A percentile compares a stretch with the other conserved stretches of the same genome.
phyloP scores from a whole-genome alignment of 2,888 invertebrate genomes.

The Tethea ocularis region DNA sequence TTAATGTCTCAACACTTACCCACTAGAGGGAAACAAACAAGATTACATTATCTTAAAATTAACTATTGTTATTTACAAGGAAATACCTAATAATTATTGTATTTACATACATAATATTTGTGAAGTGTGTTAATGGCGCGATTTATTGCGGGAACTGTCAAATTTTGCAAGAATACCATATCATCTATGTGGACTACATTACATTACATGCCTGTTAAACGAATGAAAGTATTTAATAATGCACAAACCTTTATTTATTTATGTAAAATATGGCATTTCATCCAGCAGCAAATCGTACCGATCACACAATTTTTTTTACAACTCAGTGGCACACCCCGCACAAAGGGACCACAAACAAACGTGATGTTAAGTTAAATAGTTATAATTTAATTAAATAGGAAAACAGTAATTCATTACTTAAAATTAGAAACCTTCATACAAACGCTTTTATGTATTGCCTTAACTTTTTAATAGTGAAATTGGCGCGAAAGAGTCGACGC shows the following conservation, averaged over 20 bases:
- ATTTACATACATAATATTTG: not conserved
- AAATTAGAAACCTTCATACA: not conserved
- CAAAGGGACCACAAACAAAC: not conserved
- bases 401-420: not conserved
- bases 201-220: too few relatives aligned
- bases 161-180: not conserved
- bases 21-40: slow-evolving; percentile 53
- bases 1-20: slow-evolving; percentile 69
- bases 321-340: not conserved
- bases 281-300: not conserved
- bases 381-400: not conserved
- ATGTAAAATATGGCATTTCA: not conserved
- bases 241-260: not conserved
- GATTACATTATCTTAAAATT: slow-evolving; percentile 43
- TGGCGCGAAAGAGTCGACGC: not conserved
- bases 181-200: not conserved
- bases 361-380: too few relatives aligned
- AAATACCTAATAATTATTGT: slow-evolving; percentile 35
- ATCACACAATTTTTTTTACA: not conserved
- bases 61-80: slow-evolving; percentile 52
- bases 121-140: not conserved
- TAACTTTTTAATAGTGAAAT: not conserved
- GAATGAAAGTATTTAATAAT: not conserved
- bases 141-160: not conserved
- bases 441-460: not conserved